Base-by-base conservation (phyloP, 2,888 invertebrate species). In the Acanthococcus lagerstroemiae region DNA sequence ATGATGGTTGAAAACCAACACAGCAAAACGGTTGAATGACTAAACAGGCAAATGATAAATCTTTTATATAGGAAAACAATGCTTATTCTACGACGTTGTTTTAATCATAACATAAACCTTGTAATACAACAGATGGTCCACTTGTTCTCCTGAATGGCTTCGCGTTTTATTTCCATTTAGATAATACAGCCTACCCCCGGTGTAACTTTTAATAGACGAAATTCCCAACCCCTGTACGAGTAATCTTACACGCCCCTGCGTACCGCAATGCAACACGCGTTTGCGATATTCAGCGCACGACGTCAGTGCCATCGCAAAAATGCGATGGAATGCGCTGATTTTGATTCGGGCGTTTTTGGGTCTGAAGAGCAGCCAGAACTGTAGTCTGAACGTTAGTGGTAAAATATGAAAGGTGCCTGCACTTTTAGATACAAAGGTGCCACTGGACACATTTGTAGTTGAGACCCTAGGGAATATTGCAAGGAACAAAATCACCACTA, bases 11-110 rank as follows among this genome's bases (percentile, higher is more conserved):
- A 22, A 30, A 63, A 63, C 54, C 22, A 52, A 24, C 63, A 44
- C 37, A n/a, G 12, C 12, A 37, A 15, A 54, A 52, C 21, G 25
- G 50, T n/a, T 63, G 63, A 52, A 63, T 63, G 54, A 63, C 50
- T 63, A 63, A 63, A 63, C 63, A 52, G 52, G 63, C 63, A 63
- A 63, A 63, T 63, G 63, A 63, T 63, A 63, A 63, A 63, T 52
- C 63, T 63, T 63, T 63, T 63, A 63, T 61, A 27, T 52, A 22
- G 9, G 54, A 6, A 63, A 52, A 63, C 63, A 63, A 63, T 63
- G 37, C 63, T 63, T 37, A 48, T 21, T 52, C 52, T 30, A 30
- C 52, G 52, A 52, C 63, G 63, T 63, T 63, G 63, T 63, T 63
- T 63, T 63, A 63, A 63, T 63, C 63, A 63, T 63, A 63, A 63